These are phyloP conservation scores for Pelobates cultripes DNA, from an alignment of 2,797 vertebrate genomes.

Conservation along the genomic window DNA sequence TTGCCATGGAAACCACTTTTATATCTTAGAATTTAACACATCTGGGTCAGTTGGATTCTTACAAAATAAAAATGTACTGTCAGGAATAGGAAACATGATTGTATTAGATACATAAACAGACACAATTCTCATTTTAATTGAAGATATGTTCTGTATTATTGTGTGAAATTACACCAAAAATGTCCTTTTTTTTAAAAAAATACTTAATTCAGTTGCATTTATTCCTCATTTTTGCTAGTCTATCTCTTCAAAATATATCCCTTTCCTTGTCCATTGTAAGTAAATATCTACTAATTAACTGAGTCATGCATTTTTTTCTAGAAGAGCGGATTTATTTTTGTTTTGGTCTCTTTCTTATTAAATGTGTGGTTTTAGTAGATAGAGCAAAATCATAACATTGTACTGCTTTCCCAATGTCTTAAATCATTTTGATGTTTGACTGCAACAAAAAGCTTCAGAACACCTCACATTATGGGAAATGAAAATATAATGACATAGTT, in stretches of 20 bases:
- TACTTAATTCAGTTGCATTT: too few relatives aligned
- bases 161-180: too few relatives aligned
- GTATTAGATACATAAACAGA: slow-evolving; percentile 10
- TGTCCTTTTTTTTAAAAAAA: too few relatives aligned
- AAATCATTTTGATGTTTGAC: neutral
- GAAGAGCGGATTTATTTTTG: neutral
- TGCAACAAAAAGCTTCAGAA: neutral
- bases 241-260: neutral
- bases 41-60: slow-evolving; percentile 58
- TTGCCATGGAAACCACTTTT: slow-evolving; percentile 66
- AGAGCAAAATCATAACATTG: neutral
- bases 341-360: too few relatives aligned
- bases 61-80: slow-evolving; percentile 41
- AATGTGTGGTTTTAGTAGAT: neutral
- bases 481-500: neutral
- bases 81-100: slow-evolving; percentile 31
- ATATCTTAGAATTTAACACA: slow-evolving; percentile 53
- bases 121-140: neutral
- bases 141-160: neutral
- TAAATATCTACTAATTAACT: neutral
- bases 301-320: neutral
- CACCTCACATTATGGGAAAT: neutral
- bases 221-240: neutral
- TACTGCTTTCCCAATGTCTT: neutral
- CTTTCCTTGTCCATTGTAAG: neutral